Conservation (phyloP, 2,888 invertebrate species). For the Catocala sponsa region DNA sequence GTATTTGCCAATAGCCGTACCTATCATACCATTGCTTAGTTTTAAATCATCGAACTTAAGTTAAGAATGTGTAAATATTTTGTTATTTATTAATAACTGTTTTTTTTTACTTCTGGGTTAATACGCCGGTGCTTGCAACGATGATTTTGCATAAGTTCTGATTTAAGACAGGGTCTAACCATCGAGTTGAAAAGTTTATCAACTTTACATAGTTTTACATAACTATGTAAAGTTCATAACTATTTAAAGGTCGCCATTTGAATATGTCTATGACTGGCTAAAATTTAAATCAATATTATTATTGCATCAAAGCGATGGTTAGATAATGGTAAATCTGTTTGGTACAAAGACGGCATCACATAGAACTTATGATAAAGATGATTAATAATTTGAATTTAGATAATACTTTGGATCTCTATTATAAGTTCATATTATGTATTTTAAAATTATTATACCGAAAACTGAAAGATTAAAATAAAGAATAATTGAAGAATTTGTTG, state of each 20-base stretch:
- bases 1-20: conserved; percentile 41
- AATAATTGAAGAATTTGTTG: neutral
- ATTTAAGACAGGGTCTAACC: neutral
- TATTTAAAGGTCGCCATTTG: too few relatives aligned
- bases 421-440: conserved; percentile 5
- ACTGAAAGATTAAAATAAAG: too few relatives aligned
- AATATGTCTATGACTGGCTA: too few relatives aligned
- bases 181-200: too few relatives aligned
- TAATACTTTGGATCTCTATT: conserved; percentile 10
- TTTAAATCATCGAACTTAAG: conserved; percentile 45
- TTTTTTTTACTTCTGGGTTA: conserved; percentile 23
- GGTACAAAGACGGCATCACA: neutral
- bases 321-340: too few relatives aligned
- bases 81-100: conserved; percentile 53
- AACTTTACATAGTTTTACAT: too few relatives aligned
- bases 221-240: too few relatives aligned
- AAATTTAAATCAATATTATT: too few relatives aligned
- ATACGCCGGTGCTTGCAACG: conserved; percentile 25
- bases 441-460: neutral
- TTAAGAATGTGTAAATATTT: conserved; percentile 47
- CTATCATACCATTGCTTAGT: conserved; percentile 50
- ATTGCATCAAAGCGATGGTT: too few relatives aligned
- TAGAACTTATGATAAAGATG: neutral
- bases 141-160: neutral
- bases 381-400: neutral